Base-by-base conservation (phyloP, 2,888 invertebrate species). In the Eumacrocentrus americanus region DNA sequence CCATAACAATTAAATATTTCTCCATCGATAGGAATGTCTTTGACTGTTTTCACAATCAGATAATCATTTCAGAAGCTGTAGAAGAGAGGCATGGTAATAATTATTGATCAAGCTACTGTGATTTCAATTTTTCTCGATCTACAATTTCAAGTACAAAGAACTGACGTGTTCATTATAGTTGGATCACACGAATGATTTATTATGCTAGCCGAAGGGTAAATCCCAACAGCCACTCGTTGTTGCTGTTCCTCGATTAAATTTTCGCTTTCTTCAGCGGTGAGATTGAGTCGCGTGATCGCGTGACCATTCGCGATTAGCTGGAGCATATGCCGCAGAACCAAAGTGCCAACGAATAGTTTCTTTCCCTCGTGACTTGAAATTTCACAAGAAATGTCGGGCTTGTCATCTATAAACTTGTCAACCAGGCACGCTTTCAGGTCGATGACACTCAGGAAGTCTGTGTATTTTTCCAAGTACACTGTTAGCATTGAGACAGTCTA, bases 131-230 rank as follows among this genome's bases (percentile, higher is more conserved):
- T n/a, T n/a, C n/a, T n/a, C n/a, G n/a, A n/a, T 7, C 20, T 9
- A 11, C 20, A n/a, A 42, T 18, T 18, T n/a, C 25, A 3, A 12
- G 12, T 7, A 46, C n/a, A 14, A 35, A 52, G 9, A 40, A 48
- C 58, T 60, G 16, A 65, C 65, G 61, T 61, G 50, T 64, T 63
- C 40, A 62, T 63, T 37, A 64, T 64, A 20, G 62, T 50, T 4
- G 94, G 90, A 65, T 91, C 88, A 78, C 97, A 97, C 0, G 94
- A 91, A 82, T 98, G 97, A 80, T 97, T 98, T 88, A 95, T 91
- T 82, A 95, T 88, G 71, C 94, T 92, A 0, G 92, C 88, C 1
- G 92, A 89, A 0, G 95, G 92, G 77, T 91, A 94, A 73, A 95
- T 91, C 0, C 90, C 94, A 1, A 93, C 90, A 0, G 92, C 94